Percentiles rank a stretch among this genome's conserved stretches.
phyloP scores from a whole-genome alignment of 2,797 vertebrate species.

The Sitta carolinensis region DNA sequence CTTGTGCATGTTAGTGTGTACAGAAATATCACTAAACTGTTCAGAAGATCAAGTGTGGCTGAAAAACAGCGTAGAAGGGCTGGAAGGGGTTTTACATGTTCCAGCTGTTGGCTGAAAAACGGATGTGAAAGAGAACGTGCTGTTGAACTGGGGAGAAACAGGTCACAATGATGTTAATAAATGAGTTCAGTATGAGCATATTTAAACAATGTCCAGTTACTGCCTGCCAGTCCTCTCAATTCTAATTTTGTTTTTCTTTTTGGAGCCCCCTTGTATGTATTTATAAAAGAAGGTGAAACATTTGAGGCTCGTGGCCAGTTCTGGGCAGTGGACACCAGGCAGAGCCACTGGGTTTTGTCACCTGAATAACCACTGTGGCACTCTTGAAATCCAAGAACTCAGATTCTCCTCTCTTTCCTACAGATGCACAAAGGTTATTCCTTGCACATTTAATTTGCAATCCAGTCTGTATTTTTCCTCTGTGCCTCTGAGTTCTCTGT shows the following conservation, averaged over 20 bases:
- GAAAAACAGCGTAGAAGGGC: not conserved
- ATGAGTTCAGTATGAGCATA: not conserved
- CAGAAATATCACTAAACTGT: not conserved
- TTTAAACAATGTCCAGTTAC: not conserved
- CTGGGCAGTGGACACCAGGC: not conserved
- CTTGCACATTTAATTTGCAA: not conserved
- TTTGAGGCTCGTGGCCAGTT: rapidly evolving
- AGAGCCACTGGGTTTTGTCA: not conserved
- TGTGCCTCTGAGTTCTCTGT: not conserved
- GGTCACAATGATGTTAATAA: not conserved
- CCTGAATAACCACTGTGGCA: not conserved
- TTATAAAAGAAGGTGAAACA: not conserved
- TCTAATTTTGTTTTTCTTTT: not conserved
- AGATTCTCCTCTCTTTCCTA: not conserved
- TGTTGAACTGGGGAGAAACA: not conserved
- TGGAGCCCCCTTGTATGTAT: rapidly evolving
- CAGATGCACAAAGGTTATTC: not conserved
- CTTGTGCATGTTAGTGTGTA: not conserved
- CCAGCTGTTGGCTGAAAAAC: not conserved
- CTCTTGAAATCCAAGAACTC: not conserved
- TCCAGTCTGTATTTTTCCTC: not conserved
- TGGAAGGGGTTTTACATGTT: not conserved
- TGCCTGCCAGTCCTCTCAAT: rapidly evolving
- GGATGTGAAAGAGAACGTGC: not conserved
- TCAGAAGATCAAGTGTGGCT: not conserved